These are phyloP conservation scores for Shinisaurus crocodilurus DNA, from an alignment of 2,113 vertebrate species.

Conservation along the genomic window DNA sequence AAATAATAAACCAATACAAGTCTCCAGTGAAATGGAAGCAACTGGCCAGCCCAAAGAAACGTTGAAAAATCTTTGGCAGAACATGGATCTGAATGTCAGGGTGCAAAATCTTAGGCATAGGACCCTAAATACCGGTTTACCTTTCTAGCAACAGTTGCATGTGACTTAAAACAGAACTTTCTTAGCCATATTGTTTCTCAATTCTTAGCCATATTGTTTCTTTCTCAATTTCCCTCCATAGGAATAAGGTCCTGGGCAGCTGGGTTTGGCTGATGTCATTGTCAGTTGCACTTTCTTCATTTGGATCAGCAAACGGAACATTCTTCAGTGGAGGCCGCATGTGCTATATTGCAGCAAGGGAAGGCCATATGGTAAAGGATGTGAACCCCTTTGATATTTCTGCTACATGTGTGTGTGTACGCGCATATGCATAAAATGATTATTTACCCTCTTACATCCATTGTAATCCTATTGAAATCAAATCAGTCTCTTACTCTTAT, in stretches of 20 bases:
- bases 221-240: conserved; percentile 52
- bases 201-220: background rate
- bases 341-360: conserved; percentile 89
- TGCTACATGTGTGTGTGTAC: background rate
- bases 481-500: background rate
- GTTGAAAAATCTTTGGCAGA: background rate
- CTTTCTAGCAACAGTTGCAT: background rate
- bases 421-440: background rate
- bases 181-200: background rate
- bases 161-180: no score
- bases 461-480: conserved; percentile 10
- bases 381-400: background rate
- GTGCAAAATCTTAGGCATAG: background rate
- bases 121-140: background rate
- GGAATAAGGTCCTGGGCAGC: conserved; percentile 86
- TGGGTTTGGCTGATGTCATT: conserved; percentile 91
- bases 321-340: conserved; percentile 86
- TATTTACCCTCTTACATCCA: conserved; percentile 8
- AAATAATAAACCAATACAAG: background rate
- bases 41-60: no score
- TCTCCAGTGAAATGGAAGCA: background rate
- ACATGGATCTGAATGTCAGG: no score
- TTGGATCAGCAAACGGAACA: conserved; percentile 84
- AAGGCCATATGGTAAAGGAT: conserved; percentile 88
- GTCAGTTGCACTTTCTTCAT: conserved; percentile 85